Evolutionary conservation across 2,888 invertebrate genomes (phyloP), one percentile per base, ranked within the genome.

Genomic region (Anagyrus pseudococci): DNA sequence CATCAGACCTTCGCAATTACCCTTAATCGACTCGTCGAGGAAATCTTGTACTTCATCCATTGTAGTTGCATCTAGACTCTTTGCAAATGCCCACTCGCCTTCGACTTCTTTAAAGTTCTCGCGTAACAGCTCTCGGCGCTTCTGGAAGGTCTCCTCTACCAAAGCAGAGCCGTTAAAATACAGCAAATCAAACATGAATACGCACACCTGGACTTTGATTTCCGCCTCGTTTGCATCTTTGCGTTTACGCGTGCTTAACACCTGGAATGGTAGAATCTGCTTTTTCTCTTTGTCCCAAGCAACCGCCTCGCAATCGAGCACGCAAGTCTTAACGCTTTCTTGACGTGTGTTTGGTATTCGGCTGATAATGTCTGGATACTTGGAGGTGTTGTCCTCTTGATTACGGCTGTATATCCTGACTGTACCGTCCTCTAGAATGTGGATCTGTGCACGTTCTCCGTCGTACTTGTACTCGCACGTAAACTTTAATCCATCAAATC

Each of bases 401-500:
- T 98, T 99, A 60, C 99, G 85, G 77, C 97, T 97, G 84, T 92
- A 99, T 68, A 99, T 89, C 70, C 87, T 87, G 0, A 97, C 88
- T 2, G 83, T 82, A 0, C 91, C 88, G 70, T 88, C 85, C 50
- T 87, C 87, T 25, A 82, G 78, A 25, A 87, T 82, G 77, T 96
- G 95, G 70, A 96, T 93, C 88, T 91, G 60, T 0, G 98, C 98
- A 72, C 99, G 85, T 85, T 99, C 99, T 0, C 99, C 99, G 82
- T 99, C 99, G 81, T 99, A 99, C 81, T 99, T 99, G 89, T 92
- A 99, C 83, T 99, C 99, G 80, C 98, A 98, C 0, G 98, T 98
- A 80, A 99, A 98, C 73, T 89, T 87, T 68, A 91, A 85, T 15
- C 90, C 89, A 64, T 94, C 93, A 62, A 81, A 88, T 74, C 94